phyloP scores from a whole-genome alignment of 2,113 vertebrate species.

The Pachyramphus minor region DNA sequence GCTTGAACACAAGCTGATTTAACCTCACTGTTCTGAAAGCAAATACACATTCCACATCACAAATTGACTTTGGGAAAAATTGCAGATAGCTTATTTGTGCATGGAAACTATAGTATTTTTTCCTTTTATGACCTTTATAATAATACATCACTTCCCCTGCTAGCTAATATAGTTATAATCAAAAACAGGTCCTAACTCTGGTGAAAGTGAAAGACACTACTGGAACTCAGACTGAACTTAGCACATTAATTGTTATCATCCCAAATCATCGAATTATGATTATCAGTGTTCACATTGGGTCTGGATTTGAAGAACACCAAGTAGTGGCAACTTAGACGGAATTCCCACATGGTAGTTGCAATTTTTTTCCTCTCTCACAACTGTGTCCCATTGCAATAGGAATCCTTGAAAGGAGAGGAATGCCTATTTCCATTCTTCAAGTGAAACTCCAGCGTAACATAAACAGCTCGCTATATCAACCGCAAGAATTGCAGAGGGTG shows the following conservation, averaged over 20 bases:
- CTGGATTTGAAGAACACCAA: background rate
- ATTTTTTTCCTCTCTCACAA: background rate
- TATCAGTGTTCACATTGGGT: background rate
- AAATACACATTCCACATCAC: background rate
- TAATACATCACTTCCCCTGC: background rate
- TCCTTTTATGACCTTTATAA: background rate
- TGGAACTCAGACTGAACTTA: background rate
- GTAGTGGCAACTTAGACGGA: background rate
- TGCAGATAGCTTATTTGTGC: background rate
- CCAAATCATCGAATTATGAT: background rate
- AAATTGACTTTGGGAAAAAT: background rate
- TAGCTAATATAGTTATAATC: background rate
- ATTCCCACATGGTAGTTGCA: background rate
- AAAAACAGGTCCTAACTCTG: background rate
- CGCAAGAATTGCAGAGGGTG: background rate
- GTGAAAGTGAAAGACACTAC: background rate
- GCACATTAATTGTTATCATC: background rate
- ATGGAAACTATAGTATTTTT: background rate
- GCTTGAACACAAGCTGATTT: background rate
- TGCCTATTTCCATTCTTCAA: background rate
- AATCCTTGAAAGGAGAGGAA: background rate
- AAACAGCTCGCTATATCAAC: background rate
- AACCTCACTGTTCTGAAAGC: background rate
- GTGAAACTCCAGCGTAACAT: background rate
- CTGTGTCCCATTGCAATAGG: background rate